Conservation (phyloP, 2,797 vertebrate genomes). For the Hapalemur alaotrensis region DNA sequence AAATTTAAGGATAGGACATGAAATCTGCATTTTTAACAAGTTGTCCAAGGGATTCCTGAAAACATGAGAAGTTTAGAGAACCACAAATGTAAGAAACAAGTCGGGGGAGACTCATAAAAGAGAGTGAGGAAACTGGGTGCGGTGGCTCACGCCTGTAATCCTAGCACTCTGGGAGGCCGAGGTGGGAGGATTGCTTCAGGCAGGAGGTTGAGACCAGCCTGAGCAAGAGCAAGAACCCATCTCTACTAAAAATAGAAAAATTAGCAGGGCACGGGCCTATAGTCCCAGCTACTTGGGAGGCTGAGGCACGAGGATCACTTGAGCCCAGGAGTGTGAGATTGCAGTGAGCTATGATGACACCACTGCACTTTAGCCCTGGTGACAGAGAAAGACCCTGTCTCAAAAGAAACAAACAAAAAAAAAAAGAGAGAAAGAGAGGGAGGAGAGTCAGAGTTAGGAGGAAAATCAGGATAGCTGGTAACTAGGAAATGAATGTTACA, state of each 20-base stretch:
- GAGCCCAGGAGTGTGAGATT: neutral
- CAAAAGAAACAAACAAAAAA: neutral
- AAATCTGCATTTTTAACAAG: neutral
- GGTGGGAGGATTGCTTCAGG: accelerated
- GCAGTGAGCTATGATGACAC: neutral
- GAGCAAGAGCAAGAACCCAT: neutral
- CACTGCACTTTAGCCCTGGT: neutral
- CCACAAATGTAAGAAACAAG: no score
- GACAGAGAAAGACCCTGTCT: neutral
- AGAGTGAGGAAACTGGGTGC: neutral
- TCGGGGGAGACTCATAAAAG: no score
- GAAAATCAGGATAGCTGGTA: neutral
- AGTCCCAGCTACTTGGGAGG: neutral
- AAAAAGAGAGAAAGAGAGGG: accelerated
- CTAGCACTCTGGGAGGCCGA: neutral
- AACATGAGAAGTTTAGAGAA: neutral
- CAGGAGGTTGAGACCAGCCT: neutral
- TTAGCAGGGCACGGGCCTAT: accelerated
- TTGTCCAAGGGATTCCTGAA: neutral
- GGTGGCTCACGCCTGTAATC: neutral
- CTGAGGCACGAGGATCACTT: neutral
- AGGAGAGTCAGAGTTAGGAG: neutral
- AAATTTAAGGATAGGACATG: neutral
- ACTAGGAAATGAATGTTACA: neutral
- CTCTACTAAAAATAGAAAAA: neutral